Evolutionary conservation across 2,888 invertebrate genomes (phyloP).

Genomic region (Idaea aversata): DNA sequence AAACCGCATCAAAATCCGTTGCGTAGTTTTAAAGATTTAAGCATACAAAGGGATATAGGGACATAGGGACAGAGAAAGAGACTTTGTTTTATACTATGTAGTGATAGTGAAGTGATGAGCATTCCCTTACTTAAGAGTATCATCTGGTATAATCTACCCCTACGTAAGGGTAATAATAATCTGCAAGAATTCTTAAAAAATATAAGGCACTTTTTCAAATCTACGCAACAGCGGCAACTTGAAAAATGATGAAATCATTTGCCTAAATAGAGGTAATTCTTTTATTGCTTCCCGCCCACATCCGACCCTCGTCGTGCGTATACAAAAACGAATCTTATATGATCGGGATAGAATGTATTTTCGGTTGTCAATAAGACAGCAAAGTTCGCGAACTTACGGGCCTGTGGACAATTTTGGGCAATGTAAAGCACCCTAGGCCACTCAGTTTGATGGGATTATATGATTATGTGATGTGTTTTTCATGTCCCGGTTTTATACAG

Average conservation of each 20-base stretch:
- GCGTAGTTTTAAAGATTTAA: too few species aligned
- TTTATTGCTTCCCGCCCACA: slow-evolving; percentile 9
- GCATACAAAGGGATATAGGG: too few species aligned
- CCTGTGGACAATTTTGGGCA: slow-evolving; percentile 37
- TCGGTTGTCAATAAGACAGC: slow-evolving; percentile 10
- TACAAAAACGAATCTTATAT: slow-evolving; percentile 5
- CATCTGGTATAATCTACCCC: too few species aligned
- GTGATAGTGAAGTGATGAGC: too few species aligned
- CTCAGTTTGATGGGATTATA: slow-evolving; percentile 61
- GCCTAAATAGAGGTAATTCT: slow-evolving; percentile 13
- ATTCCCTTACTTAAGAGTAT: too few species aligned
- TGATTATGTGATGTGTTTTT: slow-evolving; percentile 65
- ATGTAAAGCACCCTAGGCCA: slow-evolving; percentile 51
- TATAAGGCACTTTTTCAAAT: too few species aligned
- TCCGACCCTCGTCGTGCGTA: slow-evolving; percentile 4
- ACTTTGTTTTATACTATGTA: too few species aligned
- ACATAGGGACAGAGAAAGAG: too few species aligned
- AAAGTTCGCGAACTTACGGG: slow-evolving; percentile 25
- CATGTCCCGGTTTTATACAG: slow-evolving; percentile 59
- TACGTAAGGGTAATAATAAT: too few species aligned
- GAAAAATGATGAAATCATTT: slow-evolving; percentile 6
- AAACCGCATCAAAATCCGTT: too few species aligned
- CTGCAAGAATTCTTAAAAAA: too few species aligned
- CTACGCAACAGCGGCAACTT: too few species aligned
- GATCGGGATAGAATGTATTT: background rate